Percentiles rank a stretch among this genome's conserved stretches.
phyloP scores from a whole-genome alignment of 2,113 vertebrate species.

The Perca fluviatilis region DNA sequence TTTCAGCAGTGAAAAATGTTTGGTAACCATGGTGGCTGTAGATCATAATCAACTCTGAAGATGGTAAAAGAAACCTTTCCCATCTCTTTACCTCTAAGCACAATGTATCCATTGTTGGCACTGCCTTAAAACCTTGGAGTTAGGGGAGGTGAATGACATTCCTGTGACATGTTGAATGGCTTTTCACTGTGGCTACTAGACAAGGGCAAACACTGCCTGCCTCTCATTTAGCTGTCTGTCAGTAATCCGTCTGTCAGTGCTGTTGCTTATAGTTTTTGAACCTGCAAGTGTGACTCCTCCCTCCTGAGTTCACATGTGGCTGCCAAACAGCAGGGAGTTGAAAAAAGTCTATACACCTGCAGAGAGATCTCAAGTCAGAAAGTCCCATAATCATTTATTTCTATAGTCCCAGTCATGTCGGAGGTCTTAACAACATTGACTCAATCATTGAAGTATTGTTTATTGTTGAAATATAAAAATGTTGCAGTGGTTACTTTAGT shows the following conservation, averaged over 20 bases:
- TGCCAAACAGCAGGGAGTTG: neutral
- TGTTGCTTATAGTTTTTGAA: conserved; percentile 17
- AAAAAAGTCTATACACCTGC: neutral
- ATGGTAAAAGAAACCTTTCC: conserved; percentile 51
- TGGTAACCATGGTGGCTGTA: conserved; percentile 11
- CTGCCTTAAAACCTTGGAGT: conserved; percentile 48
- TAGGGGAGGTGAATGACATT: conserved; percentile 72
- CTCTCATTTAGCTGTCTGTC: conserved; percentile 46
- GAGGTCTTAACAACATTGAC: neutral
- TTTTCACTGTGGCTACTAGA: conserved; percentile 45
- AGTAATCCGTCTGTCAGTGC: conserved; percentile 48
- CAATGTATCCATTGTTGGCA: conserved; percentile 71
- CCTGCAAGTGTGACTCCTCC: neutral
- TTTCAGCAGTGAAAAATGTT: conserved; percentile 8
- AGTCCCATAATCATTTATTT: no score
- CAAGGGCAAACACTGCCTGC: conserved; percentile 52
- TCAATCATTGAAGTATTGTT: neutral
- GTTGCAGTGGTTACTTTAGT: neutral
- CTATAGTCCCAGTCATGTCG: no score
- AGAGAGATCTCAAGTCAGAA: neutral
- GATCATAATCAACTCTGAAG: conserved; percentile 42
- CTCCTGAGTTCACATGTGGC: conserved; percentile 4
- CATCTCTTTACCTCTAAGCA: conserved; percentile 49
- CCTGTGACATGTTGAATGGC: conserved; percentile 66
- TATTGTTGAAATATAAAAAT: neutral